Conservation (phyloP, 2,113 vertebrate genomes). For the Calonectris borealis region DNA sequence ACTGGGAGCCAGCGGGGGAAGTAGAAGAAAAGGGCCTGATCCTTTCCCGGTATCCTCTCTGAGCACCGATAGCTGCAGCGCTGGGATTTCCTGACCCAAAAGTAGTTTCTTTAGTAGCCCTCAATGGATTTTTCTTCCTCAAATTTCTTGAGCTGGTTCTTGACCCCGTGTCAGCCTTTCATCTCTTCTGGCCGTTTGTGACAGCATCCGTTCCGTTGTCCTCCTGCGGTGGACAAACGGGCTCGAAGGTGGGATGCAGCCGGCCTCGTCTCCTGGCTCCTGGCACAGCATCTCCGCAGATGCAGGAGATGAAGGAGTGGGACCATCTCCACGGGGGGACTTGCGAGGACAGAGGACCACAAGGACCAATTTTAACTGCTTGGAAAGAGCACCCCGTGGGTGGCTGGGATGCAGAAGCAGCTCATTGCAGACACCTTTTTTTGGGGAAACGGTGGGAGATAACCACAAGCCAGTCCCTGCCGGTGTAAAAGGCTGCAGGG, state of each 20-base stretch:
- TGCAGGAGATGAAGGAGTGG: neutral
- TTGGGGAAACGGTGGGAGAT: neutral
- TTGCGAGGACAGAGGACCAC: neutral
- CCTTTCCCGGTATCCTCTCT: neutral
- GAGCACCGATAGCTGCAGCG: neutral
- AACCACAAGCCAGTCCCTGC: neutral
- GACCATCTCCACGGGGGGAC: neutral
- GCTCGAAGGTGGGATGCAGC: neutral
- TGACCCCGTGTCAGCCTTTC: neutral
- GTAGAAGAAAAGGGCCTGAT: neutral
- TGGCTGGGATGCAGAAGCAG: neutral
- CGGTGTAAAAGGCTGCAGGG: neutral
- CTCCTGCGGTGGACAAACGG: rapidly evolving
- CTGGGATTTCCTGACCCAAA: slow-evolving; percentile 19
- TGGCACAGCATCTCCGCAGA: neutral
- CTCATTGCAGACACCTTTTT: neutral
- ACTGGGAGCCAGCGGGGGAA: neutral
- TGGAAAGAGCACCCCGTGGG: rapidly evolving
- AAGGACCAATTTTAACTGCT: neutral
- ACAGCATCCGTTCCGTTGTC: neutral
- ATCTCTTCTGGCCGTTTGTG: neutral
- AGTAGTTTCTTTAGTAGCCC: neutral
- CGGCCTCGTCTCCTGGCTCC: neutral
- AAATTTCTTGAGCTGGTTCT: neutral
- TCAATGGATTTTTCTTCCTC: neutral